These are phyloP conservation scores for Acanthoscelides obtectus DNA, from an alignment of 2,888 invertebrate genomes.

Conservation along the genomic window DNA sequence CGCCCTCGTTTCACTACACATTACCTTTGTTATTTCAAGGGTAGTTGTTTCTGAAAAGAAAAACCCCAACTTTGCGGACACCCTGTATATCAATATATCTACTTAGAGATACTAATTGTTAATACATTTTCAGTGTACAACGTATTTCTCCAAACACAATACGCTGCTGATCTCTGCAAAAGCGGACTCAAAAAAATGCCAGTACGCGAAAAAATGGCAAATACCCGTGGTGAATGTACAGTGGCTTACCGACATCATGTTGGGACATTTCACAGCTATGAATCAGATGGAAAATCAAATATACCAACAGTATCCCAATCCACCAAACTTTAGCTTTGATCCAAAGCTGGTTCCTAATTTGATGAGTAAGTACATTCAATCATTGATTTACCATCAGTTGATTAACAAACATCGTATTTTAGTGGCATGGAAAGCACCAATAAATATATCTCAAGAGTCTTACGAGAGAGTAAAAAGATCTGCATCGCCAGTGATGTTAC, in stretches of 20 bases:
- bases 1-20: too few relatives aligned
- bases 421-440: constrained; percentile 94
- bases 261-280: constrained; percentile 80
- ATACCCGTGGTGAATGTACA: constrained; percentile 87
- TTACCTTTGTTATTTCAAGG: too few relatives aligned
- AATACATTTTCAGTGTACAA: constrained; percentile 59
- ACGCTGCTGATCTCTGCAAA: constrained; percentile 74
- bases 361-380: constrained; percentile 65
- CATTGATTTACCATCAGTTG: constrained; percentile 81
- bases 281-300: constrained; percentile 77
- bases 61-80: too few relatives aligned
- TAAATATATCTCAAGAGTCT: constrained; percentile 82
- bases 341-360: constrained; percentile 81
- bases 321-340: constrained; percentile 76
- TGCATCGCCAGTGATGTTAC: constrained; percentile 49
- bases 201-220: constrained; percentile 88
- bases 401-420: constrained; percentile 19
- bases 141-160: constrained; percentile 74
- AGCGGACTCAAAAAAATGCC: constrained; percentile 81
- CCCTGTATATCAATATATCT: too few relatives aligned
- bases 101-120: too few relatives aligned
- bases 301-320: constrained; percentile 80
- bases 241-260: constrained; percentile 89
- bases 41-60: too few relatives aligned
- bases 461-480: constrained; percentile 79